Percentiles rank a stretch among this genome's conserved stretches.
Evolutionary conservation across 1,140 invertebrate species (phyloP).

Genomic region (Trialeurodes vaporariorum): DNA sequence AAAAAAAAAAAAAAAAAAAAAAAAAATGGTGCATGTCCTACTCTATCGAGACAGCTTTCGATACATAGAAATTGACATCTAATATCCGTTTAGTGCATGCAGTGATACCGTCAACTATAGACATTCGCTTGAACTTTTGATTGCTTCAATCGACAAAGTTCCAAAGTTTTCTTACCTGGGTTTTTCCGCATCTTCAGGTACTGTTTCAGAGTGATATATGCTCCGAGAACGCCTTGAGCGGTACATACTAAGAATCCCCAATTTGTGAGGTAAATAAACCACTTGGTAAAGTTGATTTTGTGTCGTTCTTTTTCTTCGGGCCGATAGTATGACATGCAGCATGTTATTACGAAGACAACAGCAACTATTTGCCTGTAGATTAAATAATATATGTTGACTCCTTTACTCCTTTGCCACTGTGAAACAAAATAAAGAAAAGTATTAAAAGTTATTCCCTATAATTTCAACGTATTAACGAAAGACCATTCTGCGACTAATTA

Average conservation of each 20-base stretch:
- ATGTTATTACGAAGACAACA: not conserved
- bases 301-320: not conserved
- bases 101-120: too few species aligned
- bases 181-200: not conserved
- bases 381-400: not conserved
- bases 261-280: not conserved
- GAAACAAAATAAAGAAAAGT: not conserved
- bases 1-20: too few species aligned
- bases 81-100: too few species aligned
- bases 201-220: not conserved
- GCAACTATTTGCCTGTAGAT: not conserved
- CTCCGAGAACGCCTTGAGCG: not conserved
- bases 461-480: too few species aligned
- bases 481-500: too few species aligned
- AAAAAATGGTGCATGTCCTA: too few species aligned
- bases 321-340: not conserved
- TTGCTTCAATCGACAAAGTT: too few species aligned
- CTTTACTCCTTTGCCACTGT: not conserved
- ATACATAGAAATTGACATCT: too few species aligned
- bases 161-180: not conserved
- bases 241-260: not conserved
- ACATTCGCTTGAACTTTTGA: too few species aligned
- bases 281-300: not conserved
- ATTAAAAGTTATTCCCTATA: not conserved
- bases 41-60: too few species aligned